A percentile compares a stretch with the other conserved stretches of the same genome.
These are phyloP conservation scores for Trichosurus vulpecula DNA, from an alignment of 2,797 vertebrate species.

Conservation along the genomic window DNA sequence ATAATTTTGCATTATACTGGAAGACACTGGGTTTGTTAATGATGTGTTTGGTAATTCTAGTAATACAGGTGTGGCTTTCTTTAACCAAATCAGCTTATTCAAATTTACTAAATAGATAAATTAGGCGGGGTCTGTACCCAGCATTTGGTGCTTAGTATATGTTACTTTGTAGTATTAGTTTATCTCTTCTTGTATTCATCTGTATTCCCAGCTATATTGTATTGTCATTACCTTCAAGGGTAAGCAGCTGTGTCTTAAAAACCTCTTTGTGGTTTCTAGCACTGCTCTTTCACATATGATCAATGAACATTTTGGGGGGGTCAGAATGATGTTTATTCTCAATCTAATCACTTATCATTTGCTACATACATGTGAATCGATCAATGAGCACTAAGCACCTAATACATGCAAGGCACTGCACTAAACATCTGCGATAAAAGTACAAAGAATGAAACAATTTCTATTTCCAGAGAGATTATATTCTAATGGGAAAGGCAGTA, in stretches of 20 bases:
- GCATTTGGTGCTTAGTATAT: conserved; percentile 44
- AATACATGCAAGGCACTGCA: too few relatives aligned
- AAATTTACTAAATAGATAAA: conserved; percentile 69
- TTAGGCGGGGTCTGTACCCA: conserved; percentile 41
- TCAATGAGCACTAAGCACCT: too few relatives aligned
- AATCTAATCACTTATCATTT: too few relatives aligned
- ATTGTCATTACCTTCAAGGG: background rate
- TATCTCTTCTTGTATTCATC: conserved; percentile 33
- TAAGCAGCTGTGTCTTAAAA: conserved; percentile 4
- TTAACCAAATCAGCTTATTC: conserved; percentile 61
- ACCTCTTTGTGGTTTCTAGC: conserved; percentile 32
- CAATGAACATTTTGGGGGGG: conserved; percentile 53
- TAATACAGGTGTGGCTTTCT: conserved; percentile 58
- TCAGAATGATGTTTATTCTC: too few relatives aligned
- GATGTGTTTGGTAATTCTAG: conserved; percentile 47
- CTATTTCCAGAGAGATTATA: too few relatives aligned
- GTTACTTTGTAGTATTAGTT: conserved; percentile 43
- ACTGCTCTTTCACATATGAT: background rate
- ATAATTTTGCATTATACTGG: conserved; percentile 67
- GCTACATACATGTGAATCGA: too few relatives aligned
- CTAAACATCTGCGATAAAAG: too few relatives aligned
- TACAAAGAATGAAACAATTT: too few relatives aligned
- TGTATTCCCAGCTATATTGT: conserved; percentile 35
- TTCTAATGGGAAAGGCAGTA: too few relatives aligned
- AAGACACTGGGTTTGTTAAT: conserved; percentile 59